Base-by-base conservation (phyloP, 2,113 vertebrate genomes). In the Bubo scandiacus region DNA sequence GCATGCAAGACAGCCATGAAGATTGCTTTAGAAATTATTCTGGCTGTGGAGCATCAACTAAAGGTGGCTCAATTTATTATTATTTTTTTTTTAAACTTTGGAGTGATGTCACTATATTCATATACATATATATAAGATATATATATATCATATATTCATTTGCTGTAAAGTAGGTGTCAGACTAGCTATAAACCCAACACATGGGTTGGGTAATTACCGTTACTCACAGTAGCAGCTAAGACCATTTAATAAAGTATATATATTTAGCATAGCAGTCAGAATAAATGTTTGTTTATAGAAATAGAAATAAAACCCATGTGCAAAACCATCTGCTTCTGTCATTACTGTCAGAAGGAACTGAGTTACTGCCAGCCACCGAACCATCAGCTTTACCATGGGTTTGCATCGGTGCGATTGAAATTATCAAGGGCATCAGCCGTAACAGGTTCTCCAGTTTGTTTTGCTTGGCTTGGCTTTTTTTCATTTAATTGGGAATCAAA, bases 331-430 rank as follows among this genome's bases (percentile, higher is more conserved):
- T 85, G 90, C 74, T 80, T 4, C 81, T 85, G 74, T 17, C 90
- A 34, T 13, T 32, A 6, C 70, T 71, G 87, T 38, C 90, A 32
- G 66, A 11, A 51, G 74, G 23, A 90, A 3, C 49, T 10, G 75
- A 75, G 77, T 21, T 51, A 22, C 80, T 15, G 15, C 40, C 11
- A 70, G 54, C 10, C 90, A n/a, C 54, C 2, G 1, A 67, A 12
- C 43, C 49, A 21, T 8, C 54, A n/a, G 81, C 85, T 40, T 57
- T 32, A 12, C 72, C 43, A 9, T 0, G 21, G 78, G 43, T 67
- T 87, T 42, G 40, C 42, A 4, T 14, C 2, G 0, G 29, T 25
- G n/a, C 2, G 2, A 10, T 1, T 7, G 63, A 29, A 52, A 8
- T 17, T 21, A 38, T 2, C 23, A 5, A 23, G 55, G 51, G 58